Conservation (phyloP, 1,140 invertebrate species). For the Rhopalosiphum maidis region DNA sequence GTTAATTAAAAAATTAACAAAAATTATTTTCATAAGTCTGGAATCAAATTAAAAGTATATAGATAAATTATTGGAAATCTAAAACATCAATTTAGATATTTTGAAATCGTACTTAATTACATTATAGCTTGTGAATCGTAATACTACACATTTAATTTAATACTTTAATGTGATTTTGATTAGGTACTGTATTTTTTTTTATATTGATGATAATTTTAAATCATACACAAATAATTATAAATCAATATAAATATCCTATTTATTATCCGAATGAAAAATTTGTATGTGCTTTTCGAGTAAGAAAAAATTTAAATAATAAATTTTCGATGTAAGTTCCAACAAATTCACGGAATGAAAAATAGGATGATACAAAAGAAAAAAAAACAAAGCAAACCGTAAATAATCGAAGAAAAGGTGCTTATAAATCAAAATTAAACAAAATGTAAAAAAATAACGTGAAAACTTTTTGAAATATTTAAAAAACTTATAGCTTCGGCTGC, state of each 20-base stretch:
- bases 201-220: not conserved
- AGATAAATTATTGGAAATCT: not conserved
- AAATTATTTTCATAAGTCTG: no score
- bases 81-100: not conserved
- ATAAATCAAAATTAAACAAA: conserved; percentile 15
- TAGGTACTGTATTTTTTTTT: not conserved
- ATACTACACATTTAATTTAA: no score
- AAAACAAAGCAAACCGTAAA: not conserved
- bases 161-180: not conserved
- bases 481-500: not conserved
- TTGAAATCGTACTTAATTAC: no score
- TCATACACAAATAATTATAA: not conserved
- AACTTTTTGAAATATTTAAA: conserved; percentile 19
- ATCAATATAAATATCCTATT: not conserved
- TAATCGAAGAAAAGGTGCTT: conserved; percentile 6
- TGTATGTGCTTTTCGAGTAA: not conserved
- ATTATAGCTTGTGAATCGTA: not conserved
- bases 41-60: no score
- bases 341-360: not conserved
- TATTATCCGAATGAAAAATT: not conserved
- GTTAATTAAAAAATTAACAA: no score
- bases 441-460: not conserved
- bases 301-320: not conserved
- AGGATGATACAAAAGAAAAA: not conserved
- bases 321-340: not conserved